A percentile compares a stretch with the other conserved stretches of the same genome.
Conservation (phyloP, 2,797 vertebrate species). For the Microctenopoma steveboyesi region DNA sequence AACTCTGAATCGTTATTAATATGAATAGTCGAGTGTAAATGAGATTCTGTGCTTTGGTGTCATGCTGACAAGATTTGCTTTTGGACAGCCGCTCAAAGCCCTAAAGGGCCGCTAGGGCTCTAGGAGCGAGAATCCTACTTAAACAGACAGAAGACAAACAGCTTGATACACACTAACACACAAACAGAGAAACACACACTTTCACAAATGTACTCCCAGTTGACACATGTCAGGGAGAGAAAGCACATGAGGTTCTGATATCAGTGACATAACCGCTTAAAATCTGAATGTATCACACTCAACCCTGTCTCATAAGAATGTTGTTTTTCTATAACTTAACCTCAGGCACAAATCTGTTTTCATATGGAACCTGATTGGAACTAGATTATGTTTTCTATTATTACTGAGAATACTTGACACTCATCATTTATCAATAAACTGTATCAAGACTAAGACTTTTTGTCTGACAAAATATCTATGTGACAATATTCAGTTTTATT, state of each 20-base stretch:
- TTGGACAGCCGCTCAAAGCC: slow-evolving; percentile 51
- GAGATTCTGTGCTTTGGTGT: slow-evolving; percentile 48
- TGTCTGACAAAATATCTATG: too few species aligned
- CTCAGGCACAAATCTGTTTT: too few species aligned
- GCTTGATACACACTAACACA: background rate
- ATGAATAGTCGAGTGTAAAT: slow-evolving; percentile 41
- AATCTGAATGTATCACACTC: slow-evolving; percentile 4
- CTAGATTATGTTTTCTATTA: too few species aligned
- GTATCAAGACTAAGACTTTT: too few species aligned
- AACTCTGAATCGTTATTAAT: slow-evolving; percentile 54
- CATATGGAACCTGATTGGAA: too few species aligned
- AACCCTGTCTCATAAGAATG: too few species aligned
- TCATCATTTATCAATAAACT: too few species aligned
- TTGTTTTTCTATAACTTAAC: too few species aligned
- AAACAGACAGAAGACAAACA: slow-evolving; percentile 33
- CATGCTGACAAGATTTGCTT: slow-evolving; percentile 54
- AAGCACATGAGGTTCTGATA: slow-evolving; percentile 24
- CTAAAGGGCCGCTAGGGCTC: slow-evolving; percentile 46
- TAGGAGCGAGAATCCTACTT: slow-evolving; percentile 38
- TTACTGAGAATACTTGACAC: too few species aligned
- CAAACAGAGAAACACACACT: slow-evolving; percentile 12
- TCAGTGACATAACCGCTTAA: slow-evolving; percentile 14
- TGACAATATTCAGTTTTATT: too few species aligned
- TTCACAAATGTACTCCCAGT: slow-evolving; percentile 11
- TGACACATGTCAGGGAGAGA: slow-evolving; percentile 11